Percentiles rank a stretch among this genome's conserved stretches.
Conservation (phyloP, 1,140 invertebrate species). For the Mamestra configurata region DNA sequence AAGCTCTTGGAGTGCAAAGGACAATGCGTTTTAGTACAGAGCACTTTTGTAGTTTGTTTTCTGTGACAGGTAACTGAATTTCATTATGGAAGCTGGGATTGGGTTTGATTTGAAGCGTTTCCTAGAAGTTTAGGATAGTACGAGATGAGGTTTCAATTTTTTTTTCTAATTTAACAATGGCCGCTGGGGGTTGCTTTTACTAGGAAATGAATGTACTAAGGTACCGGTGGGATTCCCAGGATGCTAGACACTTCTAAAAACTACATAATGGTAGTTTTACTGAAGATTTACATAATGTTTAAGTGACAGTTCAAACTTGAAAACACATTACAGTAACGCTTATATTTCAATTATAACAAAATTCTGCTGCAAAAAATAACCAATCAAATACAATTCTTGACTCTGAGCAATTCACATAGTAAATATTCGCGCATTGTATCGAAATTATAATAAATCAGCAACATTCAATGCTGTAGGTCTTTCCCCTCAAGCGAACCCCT, state of each 20-base stretch:
- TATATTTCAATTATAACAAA: too few relatives aligned
- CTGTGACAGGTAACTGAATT: conserved; percentile 45
- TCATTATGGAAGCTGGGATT: conserved; percentile 2
- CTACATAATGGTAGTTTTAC: too few relatives aligned
- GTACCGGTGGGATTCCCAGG: not conserved
- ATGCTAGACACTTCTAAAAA: too few relatives aligned
- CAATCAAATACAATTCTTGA: not conserved
- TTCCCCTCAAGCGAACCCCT: conserved; percentile 3
- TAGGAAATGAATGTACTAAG: too few relatives aligned
- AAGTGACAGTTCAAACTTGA: too few relatives aligned
- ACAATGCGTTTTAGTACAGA: conserved; percentile 49
- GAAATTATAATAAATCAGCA: conserved; percentile 30
- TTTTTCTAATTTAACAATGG: not conserved
- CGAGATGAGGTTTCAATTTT: not conserved
- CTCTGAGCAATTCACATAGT: not conserved
- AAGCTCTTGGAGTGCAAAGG: conserved; percentile 50
- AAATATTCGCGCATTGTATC: not conserved
- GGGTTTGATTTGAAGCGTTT: not conserved
- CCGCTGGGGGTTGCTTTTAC: too few relatives aligned
- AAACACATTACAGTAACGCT: too few relatives aligned
- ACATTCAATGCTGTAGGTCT: conserved; percentile 35
- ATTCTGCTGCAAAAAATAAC: not conserved
- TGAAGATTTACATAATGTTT: too few relatives aligned
- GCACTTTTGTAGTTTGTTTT: conserved; percentile 46
- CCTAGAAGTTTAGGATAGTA: not conserved